Evolutionary conservation across 2,797 vertebrate species (phyloP), one percentile per base, ranked within the genome.

Genomic region (Scyliorhinus canicula): DNA sequence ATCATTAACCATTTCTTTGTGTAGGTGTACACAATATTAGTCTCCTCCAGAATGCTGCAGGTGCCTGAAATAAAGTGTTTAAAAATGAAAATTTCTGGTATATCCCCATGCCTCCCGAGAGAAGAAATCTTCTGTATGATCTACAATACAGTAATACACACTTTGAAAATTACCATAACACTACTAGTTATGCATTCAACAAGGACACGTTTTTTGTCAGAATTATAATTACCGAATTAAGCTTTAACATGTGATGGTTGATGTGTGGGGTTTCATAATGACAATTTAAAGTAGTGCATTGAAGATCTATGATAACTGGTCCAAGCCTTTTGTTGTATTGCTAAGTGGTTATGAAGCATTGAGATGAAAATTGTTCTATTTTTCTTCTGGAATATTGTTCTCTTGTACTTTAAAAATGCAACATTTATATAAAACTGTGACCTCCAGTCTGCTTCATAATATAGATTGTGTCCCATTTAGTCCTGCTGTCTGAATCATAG

Each of bases 181-280:
- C 24, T 44, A 40, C 60, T 26, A 8, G 88, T 91, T 91, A 91
- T 50, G 14, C 11, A 93, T 71, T 71, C 65, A 94, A 55, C 67
- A 94, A n/a, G 93, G 47, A 71, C 47, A 94, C 74, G 88, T 71
- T 52, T 94, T 69, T 91, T 94, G 26, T 74, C 67, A 94, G 67
- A 28, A 94, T 52, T 50, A 11, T 94, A 94, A 94, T 55, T 74
- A n/a, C 69, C 74, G 93, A 94, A 69, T 71, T 52, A 93, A 93
- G 65, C 65, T 93, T 52, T 52, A 74, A 94, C 47, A 74, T 35
- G 4, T 4, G 16, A 55, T 50, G 69, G 67, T 55, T 67, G 0
- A 71, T 69, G 21, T 94, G 63, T 44, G 60, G n/a, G 40, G 40
- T 65, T 91, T 65, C 21, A 91, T 74, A 55, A 55, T 52, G 31